Evolutionary conservation across 1,140 invertebrate genomes (phyloP), one percentile per base, ranked within the genome.

Genomic region (Lepidurus arcticus): DNA sequence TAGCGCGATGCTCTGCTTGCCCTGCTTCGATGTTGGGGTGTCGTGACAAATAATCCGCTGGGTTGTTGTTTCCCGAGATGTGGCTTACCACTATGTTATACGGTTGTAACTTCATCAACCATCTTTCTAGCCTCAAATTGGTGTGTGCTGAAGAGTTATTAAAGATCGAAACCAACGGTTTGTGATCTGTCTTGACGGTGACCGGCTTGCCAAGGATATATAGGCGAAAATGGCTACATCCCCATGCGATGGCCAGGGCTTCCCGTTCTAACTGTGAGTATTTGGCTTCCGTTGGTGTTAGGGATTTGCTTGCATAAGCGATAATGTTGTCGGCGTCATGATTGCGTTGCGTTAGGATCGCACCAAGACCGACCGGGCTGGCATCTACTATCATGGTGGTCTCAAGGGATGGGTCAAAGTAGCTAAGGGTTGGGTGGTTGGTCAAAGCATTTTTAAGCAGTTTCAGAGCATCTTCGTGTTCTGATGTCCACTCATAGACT

Each of bases 141-240:
- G 43, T 44, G 11, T 76, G 75, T 13, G 73, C 75, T 43, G 74
- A 74, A 13, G 65, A 13, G 9, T 78, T 76, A 5, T 21, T 73
- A 76, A 84, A 83, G 24, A 84, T 76, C 1, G 81, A 82, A 26
- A 84, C 45, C 9, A 88, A 78, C 0, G 86, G 85, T 65, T 86
- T 84, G 79, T 88, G 85, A 81, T 88, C 87, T 3, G 85, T 86
- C 21, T 21, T 42, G 24, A 76, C 78, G 4, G 74, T 76, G 6
- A 79, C 75, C 73, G 73, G 42, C n/a, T 74, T 74, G 9, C 73
- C 73, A 1, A 74, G 73, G 42, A 74, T 9, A n/a, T 74, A 74
- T 4, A 74, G 73, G 10, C 73, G 42, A 1, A 74, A 74, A n/a
- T 74, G 80, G 78, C 81, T 79, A 78, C 82, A 84, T 73, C 80